Percentiles rank a stretch among this genome's conserved stretches.
Evolutionary conservation across 2,797 vertebrate genomes (phyloP).

Genomic region (Chloroceryle amazona): DNA sequence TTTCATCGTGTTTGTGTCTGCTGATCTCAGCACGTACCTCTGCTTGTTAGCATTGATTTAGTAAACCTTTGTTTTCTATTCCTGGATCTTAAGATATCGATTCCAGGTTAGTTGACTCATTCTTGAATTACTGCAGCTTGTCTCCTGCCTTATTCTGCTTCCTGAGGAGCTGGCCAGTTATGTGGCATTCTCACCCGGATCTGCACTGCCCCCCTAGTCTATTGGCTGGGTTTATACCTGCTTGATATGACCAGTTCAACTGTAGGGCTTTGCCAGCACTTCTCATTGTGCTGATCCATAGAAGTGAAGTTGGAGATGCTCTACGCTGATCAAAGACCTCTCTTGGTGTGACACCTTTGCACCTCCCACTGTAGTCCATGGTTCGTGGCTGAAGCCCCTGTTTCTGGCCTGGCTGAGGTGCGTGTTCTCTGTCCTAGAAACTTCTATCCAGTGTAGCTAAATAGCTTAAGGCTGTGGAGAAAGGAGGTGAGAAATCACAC

Average conservation of each 20-base stretch:
- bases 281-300: background rate
- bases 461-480: background rate
- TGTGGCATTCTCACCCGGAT: background rate
- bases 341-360: background rate
- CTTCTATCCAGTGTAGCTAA: background rate
- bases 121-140: background rate
- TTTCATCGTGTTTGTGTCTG: background rate
- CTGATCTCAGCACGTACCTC: background rate
- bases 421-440: slow-evolving; percentile 7
- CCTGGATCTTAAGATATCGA: background rate
- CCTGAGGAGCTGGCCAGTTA: background rate
- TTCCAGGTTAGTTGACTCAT: background rate
- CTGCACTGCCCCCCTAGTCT: background rate
- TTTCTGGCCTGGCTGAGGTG: background rate
- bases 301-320: background rate
- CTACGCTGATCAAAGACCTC: background rate
- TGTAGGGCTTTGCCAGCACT: background rate
- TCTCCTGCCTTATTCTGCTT: background rate
- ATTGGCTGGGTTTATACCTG: background rate
- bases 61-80: background rate
- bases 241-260: background rate
- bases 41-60: background rate
- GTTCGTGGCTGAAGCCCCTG: background rate
- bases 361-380: fast-evolving
- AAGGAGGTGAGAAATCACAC: background rate